Base-by-base conservation (phyloP, 2,113 vertebrate genomes). In the Solea senegalensis region DNA sequence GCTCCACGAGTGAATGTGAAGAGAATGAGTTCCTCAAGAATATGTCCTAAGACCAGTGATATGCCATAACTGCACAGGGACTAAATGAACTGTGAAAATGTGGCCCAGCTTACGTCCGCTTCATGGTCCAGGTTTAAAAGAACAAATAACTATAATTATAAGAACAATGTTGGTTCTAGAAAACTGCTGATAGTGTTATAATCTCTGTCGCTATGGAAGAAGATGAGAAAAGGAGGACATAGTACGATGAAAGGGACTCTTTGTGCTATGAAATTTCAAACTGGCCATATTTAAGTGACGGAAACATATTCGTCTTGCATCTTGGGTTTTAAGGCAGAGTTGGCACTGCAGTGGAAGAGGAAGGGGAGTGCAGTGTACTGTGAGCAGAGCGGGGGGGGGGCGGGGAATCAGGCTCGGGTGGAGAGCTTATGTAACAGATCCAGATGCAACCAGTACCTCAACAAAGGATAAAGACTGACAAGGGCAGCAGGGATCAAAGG, bases 391-490 rank as follows among this genome's bases (percentile, higher is more conserved):
- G 60, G 70, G 65, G 72, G 78, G 40, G n/a, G 68, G 65, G 71
- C 68, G 75, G 44, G 49, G 70, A 64, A 71, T 76, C 60, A 40
- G 80, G 68, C 28, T 40, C 64, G 64, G 71, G 69, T 54, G 71
- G 78, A 67, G 83, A 70, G 74, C 80, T 92, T 91, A 91, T 78
- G 78, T 92, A 92, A 91, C 74, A 63, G 68, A 72, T 84, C 83
- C 81, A 85, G 82, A 89, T 87, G 86, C 67, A 51, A 72, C 63
- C 71, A 69, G 48, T 51, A 84, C 79, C 78, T 85, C 77, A 69
- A 78, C 69, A 72, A 69, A 82, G 88, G 86, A 86, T 80, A 81
- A 73, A 65, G 73, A 87, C 56, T 76, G 78, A 64, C 82, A 73
- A 85, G 77, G 86, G 75, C 74, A 72, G 61, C 8, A 15, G 41